These are phyloP conservation scores for Chydorus sphaericus DNA, from an alignment of 2,888 invertebrate genomes.

Conservation along the genomic window DNA sequence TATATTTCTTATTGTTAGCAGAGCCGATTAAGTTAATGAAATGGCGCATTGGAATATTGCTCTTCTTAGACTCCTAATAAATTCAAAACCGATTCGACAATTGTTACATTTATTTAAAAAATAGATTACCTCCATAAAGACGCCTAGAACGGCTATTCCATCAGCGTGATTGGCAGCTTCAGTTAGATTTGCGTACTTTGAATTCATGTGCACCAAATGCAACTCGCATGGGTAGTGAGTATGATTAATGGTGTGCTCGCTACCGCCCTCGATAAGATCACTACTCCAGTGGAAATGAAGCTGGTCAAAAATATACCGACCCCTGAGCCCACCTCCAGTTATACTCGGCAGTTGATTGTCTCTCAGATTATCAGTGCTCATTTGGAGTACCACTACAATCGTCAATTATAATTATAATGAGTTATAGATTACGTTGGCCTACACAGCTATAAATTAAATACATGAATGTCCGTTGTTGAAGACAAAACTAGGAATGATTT, in stretches of 20 bases:
- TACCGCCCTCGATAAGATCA: slow-evolving; percentile 51
- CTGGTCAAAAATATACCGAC: slow-evolving; percentile 48
- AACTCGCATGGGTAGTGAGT: slow-evolving; percentile 62
- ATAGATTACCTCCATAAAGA: too few relatives aligned
- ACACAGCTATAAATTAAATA: too few relatives aligned
- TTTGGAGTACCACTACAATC: too few relatives aligned
- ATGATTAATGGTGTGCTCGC: slow-evolving; percentile 69
- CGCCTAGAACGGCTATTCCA: slow-evolving; percentile 47
- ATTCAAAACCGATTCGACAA: too few relatives aligned
- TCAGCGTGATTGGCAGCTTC: slow-evolving; percentile 37
- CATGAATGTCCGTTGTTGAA: slow-evolving; percentile 56
- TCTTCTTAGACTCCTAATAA: too few relatives aligned
- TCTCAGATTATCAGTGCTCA: too few relatives aligned
- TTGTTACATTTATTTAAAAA: too few relatives aligned
- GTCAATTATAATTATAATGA: too few relatives aligned
- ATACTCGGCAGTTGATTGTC: slow-evolving; percentile 17
- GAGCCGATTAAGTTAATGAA: too few relatives aligned
- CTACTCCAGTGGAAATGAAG: slow-evolving; percentile 73
- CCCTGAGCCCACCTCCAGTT: slow-evolving; percentile 41
- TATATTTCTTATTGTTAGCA: too few relatives aligned
- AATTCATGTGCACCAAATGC: slow-evolving; percentile 61
- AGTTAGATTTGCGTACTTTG: slow-evolving; percentile 33
- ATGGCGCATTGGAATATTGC: too few relatives aligned
- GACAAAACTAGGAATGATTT: slow-evolving; percentile 39
- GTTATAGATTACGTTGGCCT: too few relatives aligned